Evolutionary conservation across 2,113 vertebrate species (phyloP), one percentile per base, ranked within the genome.

Genomic region (Rhynchopsitta pachyrhyncha): DNA sequence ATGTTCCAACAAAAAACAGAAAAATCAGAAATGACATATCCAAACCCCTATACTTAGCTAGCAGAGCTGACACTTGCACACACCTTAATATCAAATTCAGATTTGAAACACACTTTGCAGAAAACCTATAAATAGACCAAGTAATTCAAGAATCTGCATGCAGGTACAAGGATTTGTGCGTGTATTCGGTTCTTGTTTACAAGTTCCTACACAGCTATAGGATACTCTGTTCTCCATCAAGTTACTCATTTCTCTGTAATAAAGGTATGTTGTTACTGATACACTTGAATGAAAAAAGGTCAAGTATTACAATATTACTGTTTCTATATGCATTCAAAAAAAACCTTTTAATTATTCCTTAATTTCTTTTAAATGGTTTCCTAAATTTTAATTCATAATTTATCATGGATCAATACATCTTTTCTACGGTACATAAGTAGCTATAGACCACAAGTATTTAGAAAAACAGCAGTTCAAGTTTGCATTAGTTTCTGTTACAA

Each of bases 11-110:
- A 67, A 41, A 37, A 46, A 3, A 3, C 41, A 41, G 31, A 11
- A 53, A 29, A 44, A 7, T 0, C 13, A 53, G 5, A 7, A 55
- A 42, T 0, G 31, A 35, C 1, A 2, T 6, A 41, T 19, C 66
- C 46, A 60, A 76, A n/a, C 5, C 27, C 49, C n/a, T 1, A 3
- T 4, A 39, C 28, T 24, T 3, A 50, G 33, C 35, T 22, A 7
- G 41, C 46, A 55, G 24, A 44, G 24, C 41, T 46, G 47, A 53
- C 31, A 9, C 19, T 25, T 20, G 22, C 17, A 20, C 28, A 12
- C 55, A 46, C 31, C 25, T 52, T 13, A 11, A 35, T 4, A 47
- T 10, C 27, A 41, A 42, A 24, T 16, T 70, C 28, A 18, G 24
- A 20, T n/a, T 53, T 44, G 39, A 35, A 84, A 59, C 50, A 86